Evolutionary conservation across 2,888 invertebrate genomes (phyloP), one percentile per base, ranked within the genome.

Genomic region (Drosophila limbata): DNA sequence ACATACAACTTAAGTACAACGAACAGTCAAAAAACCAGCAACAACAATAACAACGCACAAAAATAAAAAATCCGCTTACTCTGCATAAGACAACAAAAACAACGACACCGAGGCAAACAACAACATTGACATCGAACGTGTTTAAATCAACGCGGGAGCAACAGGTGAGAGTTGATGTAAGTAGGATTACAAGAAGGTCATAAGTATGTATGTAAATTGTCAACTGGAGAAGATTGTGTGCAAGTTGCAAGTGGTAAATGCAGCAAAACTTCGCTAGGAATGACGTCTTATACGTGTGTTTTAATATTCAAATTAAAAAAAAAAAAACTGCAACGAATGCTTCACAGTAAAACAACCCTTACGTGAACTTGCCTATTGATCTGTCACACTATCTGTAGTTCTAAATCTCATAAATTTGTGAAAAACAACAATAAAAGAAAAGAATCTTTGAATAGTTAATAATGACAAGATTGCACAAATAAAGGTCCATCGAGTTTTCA

Each of bases 141-240:
- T 33, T 28, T 13, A 19, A 50, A 35, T 35, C 50, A 8, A 45
- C 11, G 13, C 5, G 39, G 39, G 17, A 52, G 53, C 64, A 51
- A 65, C 64, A 79, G 64, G 79, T 79, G 48, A 75, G 67, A 40
- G 59, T 11, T 15, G 11, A 44, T 19, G 11, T 44, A 11, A 37
- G 11, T 6, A 33, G 31, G 56, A 44, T 56, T 15, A 21, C 21
- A 56, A 53, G 31, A 25, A 17, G 42, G 42, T 42, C 42, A 55
- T 4, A 31, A 21, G 53, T 17, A 40, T 31, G 42, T 4, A 31
- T 33, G 53, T 17, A 42, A 53, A 39, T 35, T 50, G n/a, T 17
- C 15, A 19, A 5, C 19, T 33, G 15, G 33, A n/a, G 33, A 35
- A 35, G 15, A 33, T 33, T 11, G 21, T 4, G 15, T 25, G 25